These are phyloP conservation scores for Sebastes alutus DNA, from an alignment of 2,797 vertebrate species.

Conservation along the genomic window DNA sequence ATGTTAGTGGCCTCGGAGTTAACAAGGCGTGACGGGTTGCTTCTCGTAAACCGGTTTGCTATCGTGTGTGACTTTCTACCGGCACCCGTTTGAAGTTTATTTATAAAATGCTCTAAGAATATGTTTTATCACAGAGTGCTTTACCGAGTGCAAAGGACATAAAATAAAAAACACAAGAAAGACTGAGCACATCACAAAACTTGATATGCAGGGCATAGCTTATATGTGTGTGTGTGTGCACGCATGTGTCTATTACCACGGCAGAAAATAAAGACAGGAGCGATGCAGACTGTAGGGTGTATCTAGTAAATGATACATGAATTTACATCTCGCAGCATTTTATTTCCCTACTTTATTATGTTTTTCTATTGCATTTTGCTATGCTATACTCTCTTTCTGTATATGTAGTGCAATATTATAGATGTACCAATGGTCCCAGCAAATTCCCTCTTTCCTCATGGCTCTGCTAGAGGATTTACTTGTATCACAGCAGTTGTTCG, in stretches of 20 bases:
- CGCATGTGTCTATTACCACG: neutral
- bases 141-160: neutral
- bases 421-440: neutral
- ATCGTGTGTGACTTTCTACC: neutral
- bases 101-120: constrained; percentile 10
- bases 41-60: neutral
- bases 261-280: neutral
- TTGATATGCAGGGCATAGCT: neutral
- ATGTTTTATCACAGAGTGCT: neutral
- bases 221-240: neutral
- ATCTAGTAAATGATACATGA: neutral
- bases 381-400: neutral
- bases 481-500: neutral
- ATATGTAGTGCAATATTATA: neutral
- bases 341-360: neutral
- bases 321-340: neutral
- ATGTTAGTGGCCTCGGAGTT: neutral
- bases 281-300: neutral
- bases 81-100: neutral
- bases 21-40: neutral
- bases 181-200: neutral
- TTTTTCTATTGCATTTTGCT: neutral
- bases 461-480: neutral
- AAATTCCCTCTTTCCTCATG: neutral
- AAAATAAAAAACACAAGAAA: neutral